Evolutionary conservation across 2,888 invertebrate genomes (phyloP).

Genomic region (Rosalia funebris): DNA sequence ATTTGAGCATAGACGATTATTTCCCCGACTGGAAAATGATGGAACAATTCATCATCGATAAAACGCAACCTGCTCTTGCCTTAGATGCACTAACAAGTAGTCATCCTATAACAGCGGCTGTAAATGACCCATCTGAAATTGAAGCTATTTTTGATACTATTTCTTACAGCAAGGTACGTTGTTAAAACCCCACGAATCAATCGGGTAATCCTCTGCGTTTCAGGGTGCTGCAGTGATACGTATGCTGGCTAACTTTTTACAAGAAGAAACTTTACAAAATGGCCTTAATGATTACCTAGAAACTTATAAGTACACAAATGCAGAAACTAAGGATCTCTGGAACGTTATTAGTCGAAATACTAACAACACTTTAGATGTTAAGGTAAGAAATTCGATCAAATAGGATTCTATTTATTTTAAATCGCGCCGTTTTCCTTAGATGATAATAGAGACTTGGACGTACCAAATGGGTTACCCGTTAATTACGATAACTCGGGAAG

Average conservation of each 20-base stretch:
- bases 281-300: constrained; percentile 77
- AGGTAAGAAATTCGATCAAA: too few relatives aligned
- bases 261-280: constrained; percentile 70
- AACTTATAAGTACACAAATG: constrained; percentile 75
- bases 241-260: constrained; percentile 77
- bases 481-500: constrained; percentile 73
- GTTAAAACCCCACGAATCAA: background rate
- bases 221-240: constrained; percentile 77
- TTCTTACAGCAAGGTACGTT: constrained; percentile 75
- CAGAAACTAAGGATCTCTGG: constrained; percentile 87
- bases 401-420: too few relatives aligned
- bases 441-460: constrained; percentile 84
- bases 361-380: constrained; percentile 71
- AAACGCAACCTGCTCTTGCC: constrained; percentile 74
- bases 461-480: constrained; percentile 85
- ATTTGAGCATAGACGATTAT: constrained; percentile 74
- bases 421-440: too few relatives aligned
- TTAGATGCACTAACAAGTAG: constrained; percentile 77
- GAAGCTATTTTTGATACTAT: constrained; percentile 80
- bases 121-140: constrained; percentile 76
- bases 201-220: constrained; percentile 34
- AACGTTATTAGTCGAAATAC: constrained; percentile 73
- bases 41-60: constrained; percentile 76
- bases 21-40: constrained; percentile 75
- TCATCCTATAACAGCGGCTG: constrained; percentile 76